Base-by-base conservation (phyloP, 2,113 vertebrate species). In the Mesocricetus auratus region DNA sequence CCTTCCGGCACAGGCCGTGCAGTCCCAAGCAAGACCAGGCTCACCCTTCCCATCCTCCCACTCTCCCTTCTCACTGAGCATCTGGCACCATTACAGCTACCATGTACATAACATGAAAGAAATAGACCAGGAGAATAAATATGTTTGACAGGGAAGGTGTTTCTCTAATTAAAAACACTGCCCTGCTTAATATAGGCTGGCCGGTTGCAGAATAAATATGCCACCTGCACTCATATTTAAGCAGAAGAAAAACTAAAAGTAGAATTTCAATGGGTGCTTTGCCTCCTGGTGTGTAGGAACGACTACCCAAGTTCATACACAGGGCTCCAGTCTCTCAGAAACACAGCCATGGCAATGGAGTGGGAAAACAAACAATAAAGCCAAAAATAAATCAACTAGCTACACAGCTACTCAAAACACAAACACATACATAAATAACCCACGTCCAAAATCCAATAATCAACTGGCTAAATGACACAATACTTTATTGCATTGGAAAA, bases 161-260 rank as follows among this genome's bases (percentile, higher is more conserved):
- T 90, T 90, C 66, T 88, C 96, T 89, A 90, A 93, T 96, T 97
- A 89, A 97, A 97, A 96, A 96, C 90, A 95, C 15, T 78, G 66
- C 42, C 86, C 93, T 93, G 94, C 93, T 95, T 97, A 96, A 94
- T 96, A 97, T 56, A 97, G 85, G 89, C 90, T 92, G 93, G 77
- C 75, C 22, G 2, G 85, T n/a, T 95, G 68, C 71, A 93, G 93
- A 96, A 95, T 94, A 71, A 60, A 92, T 79, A 75, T 42, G 26
- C 92, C 93, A 95, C 93, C 92, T 91, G 92, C 42, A 91, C 58
- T 92, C 42, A n/a, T 7, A 60, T 17, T 74, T 74, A 88, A 82
- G 4, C 79, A 91, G 33, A 86, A 47, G 16, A 75, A 58, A 62
- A 95, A 81, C 47, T 39, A 11, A 45, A 78, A 75, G 60, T 5